These are phyloP conservation scores for Hormiphora californensis DNA, from an alignment of 37 sponge, comb jelly and placozoan genomes.

Conservation along the genomic window DNA sequence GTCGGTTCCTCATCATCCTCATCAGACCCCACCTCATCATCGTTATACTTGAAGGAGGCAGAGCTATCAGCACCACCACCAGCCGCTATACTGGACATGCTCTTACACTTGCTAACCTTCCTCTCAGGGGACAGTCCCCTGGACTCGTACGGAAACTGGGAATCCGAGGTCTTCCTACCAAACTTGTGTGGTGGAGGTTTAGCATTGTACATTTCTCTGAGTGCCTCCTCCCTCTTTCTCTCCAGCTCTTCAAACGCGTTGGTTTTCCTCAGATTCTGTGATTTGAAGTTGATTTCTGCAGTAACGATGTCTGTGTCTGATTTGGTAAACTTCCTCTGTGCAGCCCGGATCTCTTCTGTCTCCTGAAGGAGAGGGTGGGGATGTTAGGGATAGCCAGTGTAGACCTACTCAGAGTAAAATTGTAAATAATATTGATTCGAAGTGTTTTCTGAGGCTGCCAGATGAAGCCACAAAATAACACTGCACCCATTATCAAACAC, in stretches of 20 bases:
- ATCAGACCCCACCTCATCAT: too few species aligned
- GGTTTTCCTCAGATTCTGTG: constrained; percentile 36
- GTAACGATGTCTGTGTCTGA: constrained; percentile 1
- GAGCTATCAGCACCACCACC: too few species aligned
- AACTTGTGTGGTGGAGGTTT: constrained; percentile 41
- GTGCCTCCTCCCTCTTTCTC: constrained; percentile 19
- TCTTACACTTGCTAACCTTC: constrained; percentile 47
- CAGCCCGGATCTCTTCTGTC: constrained; percentile 25
- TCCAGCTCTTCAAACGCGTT: constrained; percentile 47
- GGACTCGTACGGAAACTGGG: neutral
- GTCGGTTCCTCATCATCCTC: too few species aligned
- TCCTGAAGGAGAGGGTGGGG: too few species aligned
- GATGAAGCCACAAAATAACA: too few species aligned
- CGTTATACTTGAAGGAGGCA: too few species aligned
- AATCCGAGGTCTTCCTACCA: neutral
- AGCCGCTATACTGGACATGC: constrained; percentile 52
- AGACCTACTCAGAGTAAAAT: too few species aligned
- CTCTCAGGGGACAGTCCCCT: too few species aligned
- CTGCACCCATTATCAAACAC: too few species aligned
- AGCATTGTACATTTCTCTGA: constrained; percentile 9
- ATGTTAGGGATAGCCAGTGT: too few species aligned
- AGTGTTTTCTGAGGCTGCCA: too few species aligned
- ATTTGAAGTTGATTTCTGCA: neutral
- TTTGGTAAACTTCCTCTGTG: constrained; percentile 20
- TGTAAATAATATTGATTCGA: too few species aligned